phyloP scores from a whole-genome alignment of 1,140 invertebrate species.

The Neuroterus valhalla region DNA sequence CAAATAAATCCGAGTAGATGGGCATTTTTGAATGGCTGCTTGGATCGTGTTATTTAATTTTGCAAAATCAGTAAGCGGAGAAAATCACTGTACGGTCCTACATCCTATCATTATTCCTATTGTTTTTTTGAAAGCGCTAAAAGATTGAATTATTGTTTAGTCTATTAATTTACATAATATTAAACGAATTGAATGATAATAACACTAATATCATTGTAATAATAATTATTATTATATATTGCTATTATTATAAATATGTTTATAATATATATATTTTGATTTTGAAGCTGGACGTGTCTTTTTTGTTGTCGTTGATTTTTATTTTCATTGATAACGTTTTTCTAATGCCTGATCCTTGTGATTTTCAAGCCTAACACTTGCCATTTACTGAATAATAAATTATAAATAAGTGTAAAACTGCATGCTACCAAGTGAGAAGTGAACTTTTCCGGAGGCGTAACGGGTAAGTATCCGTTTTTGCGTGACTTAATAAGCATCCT shows the following conservation, averaged over 20 bases:
- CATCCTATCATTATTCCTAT: slow-evolving; percentile 35
- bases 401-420: slow-evolving; percentile 37
- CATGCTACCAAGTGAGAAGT: slow-evolving; percentile 34
- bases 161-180: slow-evolving; percentile 72
- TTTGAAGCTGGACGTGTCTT: slow-evolving; percentile 69
- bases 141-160: slow-evolving; percentile 55
- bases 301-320: slow-evolving; percentile 51
- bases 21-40: slow-evolving; percentile 35
- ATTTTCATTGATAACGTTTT: slow-evolving; percentile 42
- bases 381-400: slow-evolving; percentile 23
- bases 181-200: slow-evolving; percentile 67
- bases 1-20: not conserved
- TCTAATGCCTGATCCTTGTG: slow-evolving; percentile 40
- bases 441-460: not conserved
- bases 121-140: slow-evolving; percentile 37
- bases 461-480: slow-evolving; percentile 33
- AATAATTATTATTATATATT: slow-evolving; percentile 66
- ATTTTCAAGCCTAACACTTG: slow-evolving; percentile 43
- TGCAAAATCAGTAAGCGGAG: slow-evolving; percentile 4
- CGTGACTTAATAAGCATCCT: slow-evolving; percentile 28
- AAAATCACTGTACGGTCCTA: slow-evolving; percentile 10
- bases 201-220: slow-evolving; percentile 74
- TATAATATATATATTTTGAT: slow-evolving; percentile 75
- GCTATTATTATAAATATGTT: slow-evolving; percentile 74
- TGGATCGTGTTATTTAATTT: slow-evolving; percentile 28